Base-by-base conservation (phyloP, 2,113 vertebrate species). In the Pygoscelis adeliae region DNA sequence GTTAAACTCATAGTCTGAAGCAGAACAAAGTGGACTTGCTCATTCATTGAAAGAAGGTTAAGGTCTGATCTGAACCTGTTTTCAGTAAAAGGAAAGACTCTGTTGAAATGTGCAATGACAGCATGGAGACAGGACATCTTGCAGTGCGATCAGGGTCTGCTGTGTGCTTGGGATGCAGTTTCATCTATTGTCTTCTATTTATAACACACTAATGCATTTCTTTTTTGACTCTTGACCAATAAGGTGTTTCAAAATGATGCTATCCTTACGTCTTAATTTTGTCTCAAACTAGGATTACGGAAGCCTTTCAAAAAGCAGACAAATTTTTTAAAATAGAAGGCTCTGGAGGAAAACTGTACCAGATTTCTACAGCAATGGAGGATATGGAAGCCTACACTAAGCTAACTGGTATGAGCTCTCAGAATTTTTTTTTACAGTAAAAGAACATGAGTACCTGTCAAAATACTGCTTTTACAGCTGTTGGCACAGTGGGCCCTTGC, bases 301-400 rank as follows among this genome's bases (percentile, higher is more conserved):
- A 99, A 96, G 99, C 99, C 56, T 98, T 99, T 91, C 96, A 99
- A 86, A 98, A 99, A 97, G 99, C 99, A 67, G 99, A 99, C 90
- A 81, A 77, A 8, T 83, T 98, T 93, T 98, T 99, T 42, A 44
- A 97, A 90, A 98, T 99, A 69, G 69, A 89, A 90, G 99, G 99
- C 36, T 91, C 98, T 12, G 46, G 15, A 10, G 99, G 98, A 15
- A 98, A 92, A 69, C 79, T 56, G 19, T 99, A 97, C 95, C 97
- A 8, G 3, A 98, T 99, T 69, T 99, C 99, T 62, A 98, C 96
- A 74, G 98, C 99, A n/a, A 98, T 99, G 49, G 98, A 99, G 27
- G 99, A 99, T 97, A 99, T 99, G 99, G 98, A 98, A 98, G 99
- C 99, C 62, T 99, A 99, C 97, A 98, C 98, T 71, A 99, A 99